Percentiles rank a stretch among this genome's conserved stretches.
phyloP scores from a whole-genome alignment of 2,113 vertebrate genomes.

The Lepus americanus region DNA sequence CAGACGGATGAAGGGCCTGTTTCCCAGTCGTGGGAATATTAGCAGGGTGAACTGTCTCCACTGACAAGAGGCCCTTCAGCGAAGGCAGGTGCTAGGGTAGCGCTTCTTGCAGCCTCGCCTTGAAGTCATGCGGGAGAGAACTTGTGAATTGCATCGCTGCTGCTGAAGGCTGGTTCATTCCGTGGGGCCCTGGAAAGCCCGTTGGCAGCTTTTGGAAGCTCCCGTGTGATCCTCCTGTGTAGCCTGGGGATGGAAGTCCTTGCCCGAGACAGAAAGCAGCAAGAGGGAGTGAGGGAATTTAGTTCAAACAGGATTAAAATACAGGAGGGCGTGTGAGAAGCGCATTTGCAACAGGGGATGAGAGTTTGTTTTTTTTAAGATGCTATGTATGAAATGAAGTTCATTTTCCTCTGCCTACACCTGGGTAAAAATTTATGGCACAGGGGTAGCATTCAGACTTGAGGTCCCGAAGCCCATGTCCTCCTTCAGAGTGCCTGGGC shows the following conservation, averaged over 20 bases:
- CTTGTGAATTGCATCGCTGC: background rate
- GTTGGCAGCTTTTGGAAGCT: background rate
- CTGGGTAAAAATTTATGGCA: background rate
- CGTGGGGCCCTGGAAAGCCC: background rate
- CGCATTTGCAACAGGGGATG: accelerated
- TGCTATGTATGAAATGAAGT: background rate
- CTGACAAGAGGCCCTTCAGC: background rate
- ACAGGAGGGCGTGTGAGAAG: background rate
- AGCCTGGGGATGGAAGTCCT: background rate
- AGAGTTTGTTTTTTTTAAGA: background rate
- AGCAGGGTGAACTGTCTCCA: background rate
- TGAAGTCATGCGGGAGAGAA: background rate
- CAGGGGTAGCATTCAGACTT: no score
- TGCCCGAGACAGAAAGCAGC: background rate
- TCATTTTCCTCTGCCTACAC: background rate
- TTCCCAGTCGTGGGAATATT: background rate
- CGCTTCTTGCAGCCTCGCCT: background rate
- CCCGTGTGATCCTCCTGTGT: background rate
- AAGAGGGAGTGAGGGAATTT: background rate
- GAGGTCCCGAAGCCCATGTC: no score
- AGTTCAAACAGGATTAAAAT: background rate
- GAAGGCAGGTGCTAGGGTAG: background rate
- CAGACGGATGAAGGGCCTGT: background rate
- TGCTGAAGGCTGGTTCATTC: background rate
- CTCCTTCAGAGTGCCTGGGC: no score